phyloP scores from a whole-genome alignment of 2,888 invertebrate genomes.

The Luperina testacea region DNA sequence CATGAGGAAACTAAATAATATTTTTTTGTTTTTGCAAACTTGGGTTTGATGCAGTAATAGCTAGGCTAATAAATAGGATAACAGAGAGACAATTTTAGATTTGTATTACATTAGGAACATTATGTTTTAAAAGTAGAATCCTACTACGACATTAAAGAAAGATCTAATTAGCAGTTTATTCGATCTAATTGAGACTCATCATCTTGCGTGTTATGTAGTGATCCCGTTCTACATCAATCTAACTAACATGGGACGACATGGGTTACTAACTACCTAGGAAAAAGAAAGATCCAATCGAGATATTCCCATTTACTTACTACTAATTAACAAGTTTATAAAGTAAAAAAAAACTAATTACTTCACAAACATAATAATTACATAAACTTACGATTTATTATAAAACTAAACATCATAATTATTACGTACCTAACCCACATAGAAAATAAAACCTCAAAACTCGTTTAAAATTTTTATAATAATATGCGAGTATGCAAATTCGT shows the following conservation, averaged over 20 bases:
- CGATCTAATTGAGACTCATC: neutral
- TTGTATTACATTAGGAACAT: neutral
- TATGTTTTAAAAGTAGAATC: neutral
- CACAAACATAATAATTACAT: constrained; percentile 39
- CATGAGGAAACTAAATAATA: neutral
- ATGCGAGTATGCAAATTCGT: constrained; percentile 54
- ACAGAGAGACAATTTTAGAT: neutral
- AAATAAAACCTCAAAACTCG: constrained; percentile 45
- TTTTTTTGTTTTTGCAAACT: neutral
- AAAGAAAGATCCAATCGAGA: constrained; percentile 42
- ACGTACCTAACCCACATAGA: constrained; percentile 40
- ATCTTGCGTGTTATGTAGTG: neutral
- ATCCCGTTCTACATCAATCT: neutral
- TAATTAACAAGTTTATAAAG: constrained; percentile 40
- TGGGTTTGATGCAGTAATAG: neutral
- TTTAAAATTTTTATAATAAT: constrained; percentile 37
- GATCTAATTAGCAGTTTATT: neutral
- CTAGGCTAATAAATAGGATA: too few relatives aligned
- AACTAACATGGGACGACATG: neutral
- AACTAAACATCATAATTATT: constrained; percentile 40
- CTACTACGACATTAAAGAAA: too few relatives aligned
- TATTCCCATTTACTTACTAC: constrained; percentile 51
- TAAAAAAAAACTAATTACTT: constrained; percentile 39
- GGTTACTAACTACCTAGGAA: neutral
- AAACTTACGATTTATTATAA: constrained; percentile 53